Evolutionary conservation across 2,888 invertebrate genomes (phyloP), one percentile per base, ranked within the genome.

Genomic region (Seladonia tumulorum): DNA sequence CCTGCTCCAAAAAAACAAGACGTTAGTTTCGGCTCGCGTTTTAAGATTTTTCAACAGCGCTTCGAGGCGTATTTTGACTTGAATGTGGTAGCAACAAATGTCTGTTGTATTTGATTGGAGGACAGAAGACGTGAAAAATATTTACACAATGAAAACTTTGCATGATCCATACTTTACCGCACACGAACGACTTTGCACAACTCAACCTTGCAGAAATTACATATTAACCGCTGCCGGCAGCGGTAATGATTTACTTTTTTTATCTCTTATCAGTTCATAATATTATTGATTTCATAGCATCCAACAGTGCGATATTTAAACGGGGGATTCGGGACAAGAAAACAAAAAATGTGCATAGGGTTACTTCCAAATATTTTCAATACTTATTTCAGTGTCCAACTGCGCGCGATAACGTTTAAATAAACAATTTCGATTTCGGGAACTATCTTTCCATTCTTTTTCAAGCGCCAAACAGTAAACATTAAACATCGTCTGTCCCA

Each of bases 221-320:
- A 75, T 39, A 29, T 75, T 66, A 76, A 63, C 45, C 29, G n/a
- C 4, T 66, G 25, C 25, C 25, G 22, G 29, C 47, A 66, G n/a
- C 22, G 25, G 57, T 76, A 76, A 76, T 76, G 66, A 68, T 68
- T 68, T 68, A 66, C n/a, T 66, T 66, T 57, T 57, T 76, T 76
- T 76, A 63, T 45, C 76, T 47, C 29, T n/a, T 18, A 47, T 63
- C 45, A 22, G 47, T 66, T 76, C 57, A 47, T 66, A 66, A 76
- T 47, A 76, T 76, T 76, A 76, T 76, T 22, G 66, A 76, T 66
- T 76, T 47, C 45, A 47, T 22, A 29, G 66, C 5, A 66, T 47
- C 18, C 7, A 22, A 22, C 22, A 53, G 10, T 8, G 53, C 22
- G 3, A 0, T 22, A 53, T 53, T 22, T 53, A 53, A 53, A 53